These are phyloP conservation scores for Pachymerium ferrugineum DNA, from an alignment of 2,888 invertebrate genomes.

Conservation along the genomic window DNA sequence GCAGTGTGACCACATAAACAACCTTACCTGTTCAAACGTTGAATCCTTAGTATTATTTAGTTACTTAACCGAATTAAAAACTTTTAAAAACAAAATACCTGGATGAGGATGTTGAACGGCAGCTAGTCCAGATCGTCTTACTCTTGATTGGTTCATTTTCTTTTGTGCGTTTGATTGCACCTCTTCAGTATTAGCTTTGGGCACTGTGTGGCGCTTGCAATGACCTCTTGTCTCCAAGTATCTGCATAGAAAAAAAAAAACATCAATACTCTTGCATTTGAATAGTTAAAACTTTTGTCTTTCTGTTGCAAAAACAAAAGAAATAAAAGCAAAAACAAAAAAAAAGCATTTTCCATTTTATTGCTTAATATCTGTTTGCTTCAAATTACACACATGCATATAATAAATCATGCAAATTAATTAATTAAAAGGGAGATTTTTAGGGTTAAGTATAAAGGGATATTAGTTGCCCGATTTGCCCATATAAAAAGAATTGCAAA, in stretches of 20 bases:
- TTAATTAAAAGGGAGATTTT: too few species aligned
- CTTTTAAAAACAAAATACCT: conserved; percentile 36
- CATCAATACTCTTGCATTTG: too few species aligned
- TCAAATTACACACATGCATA: too few species aligned
- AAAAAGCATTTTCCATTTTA: too few species aligned
- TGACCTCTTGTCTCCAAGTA: conserved; percentile 72
- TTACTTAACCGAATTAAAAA: not conserved
- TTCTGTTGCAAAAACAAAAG: too few species aligned
- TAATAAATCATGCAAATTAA: too few species aligned
- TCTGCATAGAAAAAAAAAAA: conserved; percentile 49
- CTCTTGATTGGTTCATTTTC: conserved; percentile 52
- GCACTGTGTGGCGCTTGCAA: conserved; percentile 71
- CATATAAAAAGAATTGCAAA: too few species aligned
- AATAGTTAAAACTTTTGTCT: too few species aligned
- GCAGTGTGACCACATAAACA: not conserved
- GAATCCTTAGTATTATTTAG: not conserved
- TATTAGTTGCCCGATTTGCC: too few species aligned
- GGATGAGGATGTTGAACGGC: conserved; percentile 66
- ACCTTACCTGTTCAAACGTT: not conserved
- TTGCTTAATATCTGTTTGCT: too few species aligned
- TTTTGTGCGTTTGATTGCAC: conserved; percentile 53
- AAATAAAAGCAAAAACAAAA: too few species aligned
- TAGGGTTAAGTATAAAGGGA: too few species aligned
- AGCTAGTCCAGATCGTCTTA: conserved; percentile 72
- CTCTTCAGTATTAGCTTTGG: conserved; percentile 61